Percentiles rank a stretch among this genome's conserved stretches.
Conservation (phyloP, 53 echinoderm and acorn worm genomes). For the Paracentrotus lividus region DNA sequence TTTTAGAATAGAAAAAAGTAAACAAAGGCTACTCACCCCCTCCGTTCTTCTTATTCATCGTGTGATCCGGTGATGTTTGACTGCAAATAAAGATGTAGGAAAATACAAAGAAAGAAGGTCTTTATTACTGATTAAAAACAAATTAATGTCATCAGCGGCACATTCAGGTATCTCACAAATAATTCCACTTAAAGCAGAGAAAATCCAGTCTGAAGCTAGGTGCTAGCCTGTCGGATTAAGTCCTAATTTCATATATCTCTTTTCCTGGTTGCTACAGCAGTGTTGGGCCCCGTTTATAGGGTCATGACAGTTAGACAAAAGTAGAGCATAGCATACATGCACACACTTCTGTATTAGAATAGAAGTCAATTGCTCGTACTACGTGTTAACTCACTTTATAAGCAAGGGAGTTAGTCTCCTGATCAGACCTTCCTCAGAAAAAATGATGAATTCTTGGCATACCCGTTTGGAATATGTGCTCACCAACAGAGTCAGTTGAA, state of each 20-base stretch:
- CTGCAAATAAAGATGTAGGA: constrained; percentile 26
- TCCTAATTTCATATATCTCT: constrained; percentile 12
- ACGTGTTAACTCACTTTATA: not conserved
- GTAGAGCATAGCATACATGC: not conserved
- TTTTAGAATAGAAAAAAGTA: too few relatives aligned
- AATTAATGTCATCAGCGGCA: constrained; percentile 40
- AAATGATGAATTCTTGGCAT: not conserved
- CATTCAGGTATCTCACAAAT: not conserved
- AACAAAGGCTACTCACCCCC: constrained; percentile 53
- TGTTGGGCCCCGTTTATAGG: not conserved
- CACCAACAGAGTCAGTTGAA: not conserved
- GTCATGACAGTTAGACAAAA: constrained; percentile 16
- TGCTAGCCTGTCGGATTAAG: not conserved
- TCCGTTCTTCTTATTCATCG: constrained; percentile 65
- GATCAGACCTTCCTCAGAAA: not conserved
- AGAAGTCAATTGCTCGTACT: constrained; percentile 13
- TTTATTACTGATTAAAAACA: not conserved
- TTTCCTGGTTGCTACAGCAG: not conserved
- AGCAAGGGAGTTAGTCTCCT: constrained; percentile 12
- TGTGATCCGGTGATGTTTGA: constrained; percentile 66
- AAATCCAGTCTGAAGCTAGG: constrained; percentile 21
- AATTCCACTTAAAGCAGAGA: constrained; percentile 24
- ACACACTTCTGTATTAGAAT: not conserved
- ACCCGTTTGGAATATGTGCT: not conserved
- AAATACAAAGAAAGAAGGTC: not conserved